phyloP scores from a whole-genome alignment of 2,113 vertebrate species.

The Paratilapia polleni region DNA sequence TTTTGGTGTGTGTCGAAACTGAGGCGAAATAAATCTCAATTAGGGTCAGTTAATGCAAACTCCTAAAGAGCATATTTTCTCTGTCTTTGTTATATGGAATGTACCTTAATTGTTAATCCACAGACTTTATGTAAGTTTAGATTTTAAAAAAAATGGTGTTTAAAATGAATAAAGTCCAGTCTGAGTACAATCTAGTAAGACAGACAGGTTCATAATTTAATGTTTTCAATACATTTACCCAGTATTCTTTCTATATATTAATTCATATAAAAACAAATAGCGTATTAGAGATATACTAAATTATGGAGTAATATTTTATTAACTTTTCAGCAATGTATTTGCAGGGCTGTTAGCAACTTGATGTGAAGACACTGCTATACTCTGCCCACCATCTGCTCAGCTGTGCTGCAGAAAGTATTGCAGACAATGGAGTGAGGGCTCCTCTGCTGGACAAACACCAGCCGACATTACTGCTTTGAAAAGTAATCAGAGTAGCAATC shows the following conservation, averaged over 20 bases:
- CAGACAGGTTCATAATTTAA: background rate
- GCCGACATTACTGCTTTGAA: background rate
- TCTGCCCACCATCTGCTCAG: background rate
- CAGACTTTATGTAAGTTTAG: background rate
- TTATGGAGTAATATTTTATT: too few relatives aligned
- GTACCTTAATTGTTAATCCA: background rate
- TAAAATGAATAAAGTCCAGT: background rate
- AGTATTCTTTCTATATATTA: background rate
- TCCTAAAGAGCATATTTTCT: background rate
- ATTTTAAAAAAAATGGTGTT: background rate
- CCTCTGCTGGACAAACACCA: background rate
- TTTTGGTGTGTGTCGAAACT: slow-evolving; percentile 28
- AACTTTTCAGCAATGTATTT: background rate
- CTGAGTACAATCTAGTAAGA: background rate
- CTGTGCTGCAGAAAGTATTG: background rate
- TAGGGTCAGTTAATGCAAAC: background rate
- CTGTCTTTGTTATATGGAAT: background rate
- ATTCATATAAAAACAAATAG: background rate
- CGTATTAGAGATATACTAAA: background rate
- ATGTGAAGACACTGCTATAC: background rate
- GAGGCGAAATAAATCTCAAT: background rate
- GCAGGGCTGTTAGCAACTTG: background rate
- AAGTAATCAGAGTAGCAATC: background rate
- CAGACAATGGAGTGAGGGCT: background rate
- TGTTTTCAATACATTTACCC: background rate